phyloP scores from a whole-genome alignment of 1,140 invertebrate genomes.

The Amphibalanus amphitrite region DNA sequence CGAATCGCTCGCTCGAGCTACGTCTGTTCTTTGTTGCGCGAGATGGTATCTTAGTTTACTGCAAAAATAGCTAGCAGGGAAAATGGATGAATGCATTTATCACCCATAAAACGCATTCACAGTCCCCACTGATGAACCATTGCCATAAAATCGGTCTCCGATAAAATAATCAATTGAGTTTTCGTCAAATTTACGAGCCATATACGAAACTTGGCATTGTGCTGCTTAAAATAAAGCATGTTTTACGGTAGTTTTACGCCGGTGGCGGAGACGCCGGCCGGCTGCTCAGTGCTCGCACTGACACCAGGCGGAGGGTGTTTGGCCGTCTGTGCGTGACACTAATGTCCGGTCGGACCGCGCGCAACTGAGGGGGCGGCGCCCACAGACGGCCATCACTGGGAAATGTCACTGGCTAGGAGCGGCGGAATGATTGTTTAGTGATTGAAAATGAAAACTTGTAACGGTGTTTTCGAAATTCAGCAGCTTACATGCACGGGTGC shows the following conservation, averaged over 20 bases:
- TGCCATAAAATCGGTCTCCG: neutral
- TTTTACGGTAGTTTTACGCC: neutral
- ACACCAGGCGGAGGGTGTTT: neutral
- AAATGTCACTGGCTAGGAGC: too few species aligned
- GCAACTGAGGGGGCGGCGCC: too few species aligned
- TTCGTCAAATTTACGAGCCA: neutral
- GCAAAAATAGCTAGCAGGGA: neutral
- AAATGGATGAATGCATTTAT: neutral
- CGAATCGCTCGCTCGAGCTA: neutral
- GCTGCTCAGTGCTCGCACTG: neutral
- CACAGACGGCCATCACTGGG: too few species aligned
- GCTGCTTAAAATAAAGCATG: neutral
- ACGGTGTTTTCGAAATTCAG: too few species aligned
- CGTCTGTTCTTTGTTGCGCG: neutral
- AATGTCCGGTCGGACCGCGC: neutral
- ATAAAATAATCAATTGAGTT: conserved; percentile 2
- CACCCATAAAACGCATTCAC: neutral
- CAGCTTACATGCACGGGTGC: too few species aligned
- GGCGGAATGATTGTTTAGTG: too few species aligned
- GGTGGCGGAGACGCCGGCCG: neutral
- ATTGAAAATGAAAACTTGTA: too few species aligned
- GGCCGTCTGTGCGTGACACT: neutral
- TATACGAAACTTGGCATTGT: neutral
- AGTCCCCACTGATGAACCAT: neutral
- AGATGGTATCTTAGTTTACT: neutral